phyloP scores from a whole-genome alignment of 2,888 invertebrate genomes.

The Osedax frankpressi region DNA sequence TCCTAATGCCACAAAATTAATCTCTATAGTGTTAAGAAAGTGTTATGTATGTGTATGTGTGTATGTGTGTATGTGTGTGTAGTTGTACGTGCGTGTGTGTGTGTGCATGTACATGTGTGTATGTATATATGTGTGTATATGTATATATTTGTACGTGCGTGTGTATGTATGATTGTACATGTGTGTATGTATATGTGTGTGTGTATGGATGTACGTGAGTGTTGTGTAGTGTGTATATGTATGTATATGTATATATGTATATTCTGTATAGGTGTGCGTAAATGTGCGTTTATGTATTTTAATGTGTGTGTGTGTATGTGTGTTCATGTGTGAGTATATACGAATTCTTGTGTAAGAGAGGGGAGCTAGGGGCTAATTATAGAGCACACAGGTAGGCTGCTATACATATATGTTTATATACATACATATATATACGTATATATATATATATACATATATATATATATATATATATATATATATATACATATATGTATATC shows the following conservation, averaged over 20 bases:
- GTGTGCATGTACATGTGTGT: no score
- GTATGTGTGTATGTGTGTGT: no score
- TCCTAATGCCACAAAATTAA: no score
- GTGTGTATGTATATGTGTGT: slow-evolving; percentile 6
- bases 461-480: slow-evolving; percentile 11
- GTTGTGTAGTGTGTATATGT: background rate
- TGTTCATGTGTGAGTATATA: no score
- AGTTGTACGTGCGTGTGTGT: no score
- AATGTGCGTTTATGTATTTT: no score
- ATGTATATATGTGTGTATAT: no score
- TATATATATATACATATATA: background rate
- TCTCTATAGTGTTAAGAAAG: no score
- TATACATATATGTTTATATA: background rate
- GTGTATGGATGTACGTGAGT: background rate
- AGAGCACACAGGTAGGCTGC: background rate
- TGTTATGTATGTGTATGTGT: no score
- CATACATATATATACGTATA: background rate
- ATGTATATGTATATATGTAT: background rate
- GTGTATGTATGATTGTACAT: background rate
- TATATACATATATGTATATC: background rate
- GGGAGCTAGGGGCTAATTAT: background rate
- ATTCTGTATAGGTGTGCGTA: no score
- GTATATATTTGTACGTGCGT: no score
- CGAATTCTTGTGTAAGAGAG: background rate
- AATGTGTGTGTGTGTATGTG: no score